Evolutionary conservation across 2,888 invertebrate genomes (phyloP).

Genomic region (Phalera bucephala): DNA sequence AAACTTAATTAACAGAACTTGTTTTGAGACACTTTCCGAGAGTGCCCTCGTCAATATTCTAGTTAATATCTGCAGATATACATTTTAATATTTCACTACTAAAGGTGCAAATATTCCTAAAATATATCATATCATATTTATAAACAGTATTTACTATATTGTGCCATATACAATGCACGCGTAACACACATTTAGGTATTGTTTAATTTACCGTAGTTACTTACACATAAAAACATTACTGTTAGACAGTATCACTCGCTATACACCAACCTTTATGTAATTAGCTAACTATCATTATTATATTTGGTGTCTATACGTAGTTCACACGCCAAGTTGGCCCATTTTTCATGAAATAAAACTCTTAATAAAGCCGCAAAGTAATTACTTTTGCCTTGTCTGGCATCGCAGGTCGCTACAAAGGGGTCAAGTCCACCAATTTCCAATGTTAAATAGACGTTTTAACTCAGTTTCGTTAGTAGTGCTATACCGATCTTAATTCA

Average conservation of each 20-base stretch:
- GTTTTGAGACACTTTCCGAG: slow-evolving; percentile 34
- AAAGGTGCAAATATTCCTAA: slow-evolving; percentile 82
- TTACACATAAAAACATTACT: slow-evolving; percentile 77
- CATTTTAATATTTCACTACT: slow-evolving; percentile 76
- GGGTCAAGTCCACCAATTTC: no score
- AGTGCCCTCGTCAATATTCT: slow-evolving; percentile 55
- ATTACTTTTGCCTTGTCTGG: slow-evolving; percentile 13
- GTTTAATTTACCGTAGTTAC: slow-evolving; percentile 48
- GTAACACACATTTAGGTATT: slow-evolving; percentile 64
- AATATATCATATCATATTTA: slow-evolving; percentile 75
- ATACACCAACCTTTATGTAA: slow-evolving; percentile 71
- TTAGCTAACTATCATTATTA: slow-evolving; percentile 59
- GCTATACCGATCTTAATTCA: no score
- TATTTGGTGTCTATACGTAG: slow-evolving; percentile 72
- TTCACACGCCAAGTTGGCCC: slow-evolving; percentile 61
- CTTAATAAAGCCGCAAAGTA: slow-evolving; percentile 30
- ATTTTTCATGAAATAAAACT: slow-evolving; percentile 18
- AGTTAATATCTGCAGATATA: slow-evolving; percentile 78
- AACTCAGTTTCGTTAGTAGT: no score
- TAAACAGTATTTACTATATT: slow-evolving; percentile 71
- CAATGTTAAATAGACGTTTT: no score
- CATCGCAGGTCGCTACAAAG: slow-evolving; percentile 1
- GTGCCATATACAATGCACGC: slow-evolving; percentile 80
- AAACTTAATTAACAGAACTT: slow-evolving; percentile 56
- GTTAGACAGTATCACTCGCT: slow-evolving; percentile 76